A percentile compares a stretch with the other conserved stretches of the same genome.
These are phyloP conservation scores for Chrosomus eos DNA, from an alignment of 2,797 vertebrate genomes.

Conservation along the genomic window DNA sequence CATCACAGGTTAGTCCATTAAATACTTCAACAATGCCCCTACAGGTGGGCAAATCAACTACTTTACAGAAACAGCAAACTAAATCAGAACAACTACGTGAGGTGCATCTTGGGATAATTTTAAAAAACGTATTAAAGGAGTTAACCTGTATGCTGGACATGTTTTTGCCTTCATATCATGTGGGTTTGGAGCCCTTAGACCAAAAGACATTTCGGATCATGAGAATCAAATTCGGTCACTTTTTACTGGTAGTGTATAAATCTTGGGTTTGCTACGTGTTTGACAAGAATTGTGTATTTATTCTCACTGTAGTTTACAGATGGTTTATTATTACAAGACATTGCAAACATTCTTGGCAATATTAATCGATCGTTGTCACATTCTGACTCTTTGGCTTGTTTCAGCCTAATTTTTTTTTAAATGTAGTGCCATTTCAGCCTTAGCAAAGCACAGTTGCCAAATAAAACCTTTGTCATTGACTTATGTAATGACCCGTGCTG, in stretches of 20 bases:
- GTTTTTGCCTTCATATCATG: neutral
- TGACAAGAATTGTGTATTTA: conserved; percentile 5
- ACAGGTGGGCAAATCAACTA: neutral
- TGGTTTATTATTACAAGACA: neutral
- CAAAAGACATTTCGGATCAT: neutral
- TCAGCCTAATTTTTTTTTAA: neutral
- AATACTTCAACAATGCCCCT: neutral
- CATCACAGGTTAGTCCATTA: conserved; percentile 83
- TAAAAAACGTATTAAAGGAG: neutral
- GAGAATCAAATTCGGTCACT: neutral
- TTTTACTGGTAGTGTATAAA: neutral
- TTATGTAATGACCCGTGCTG: conserved; percentile 28
- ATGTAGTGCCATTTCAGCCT: neutral
- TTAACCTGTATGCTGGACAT: neutral
- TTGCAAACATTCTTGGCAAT: conserved; percentile 16
- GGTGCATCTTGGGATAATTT: neutral
- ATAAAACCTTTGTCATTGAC: conserved; percentile 8
- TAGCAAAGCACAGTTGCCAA: neutral
- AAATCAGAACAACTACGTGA: neutral
- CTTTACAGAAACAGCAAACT: neutral
- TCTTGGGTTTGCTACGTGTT: neutral
- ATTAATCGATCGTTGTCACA: conserved; percentile 3
- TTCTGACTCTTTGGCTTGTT: conserved; percentile 8
- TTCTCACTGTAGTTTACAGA: conserved; percentile 8
- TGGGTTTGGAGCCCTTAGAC: neutral